Conservation (phyloP, 2,888 invertebrate genomes). For the Coremacera marginata region DNA sequence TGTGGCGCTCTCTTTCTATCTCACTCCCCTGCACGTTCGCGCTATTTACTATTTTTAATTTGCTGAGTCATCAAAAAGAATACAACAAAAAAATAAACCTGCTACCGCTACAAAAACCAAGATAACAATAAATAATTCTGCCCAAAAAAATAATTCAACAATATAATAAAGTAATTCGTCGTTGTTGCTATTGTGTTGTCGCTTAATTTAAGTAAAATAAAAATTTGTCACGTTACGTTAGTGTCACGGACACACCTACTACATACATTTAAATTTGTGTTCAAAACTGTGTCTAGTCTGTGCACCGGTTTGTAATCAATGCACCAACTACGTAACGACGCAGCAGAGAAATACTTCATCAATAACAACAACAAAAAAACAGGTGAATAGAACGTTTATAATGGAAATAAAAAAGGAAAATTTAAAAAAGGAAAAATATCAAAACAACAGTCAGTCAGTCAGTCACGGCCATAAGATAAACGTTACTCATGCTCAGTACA, state of each 20-base stretch:
- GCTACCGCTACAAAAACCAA: slow-evolving; percentile 9
- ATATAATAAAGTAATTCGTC: neutral
- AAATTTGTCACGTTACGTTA: too few species aligned
- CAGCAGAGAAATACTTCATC: too few species aligned
- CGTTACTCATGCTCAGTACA: too few species aligned
- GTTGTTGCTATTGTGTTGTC: neutral
- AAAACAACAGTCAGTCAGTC: too few species aligned
- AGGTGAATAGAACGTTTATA: too few species aligned
- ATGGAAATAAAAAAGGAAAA: too few species aligned
- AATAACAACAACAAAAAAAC: too few species aligned
- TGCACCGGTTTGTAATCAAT: neutral
- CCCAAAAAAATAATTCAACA: neutral
- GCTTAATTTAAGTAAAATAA: neutral
- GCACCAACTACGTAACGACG: neutral
- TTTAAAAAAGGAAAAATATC: too few species aligned
- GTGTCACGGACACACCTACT: neutral
- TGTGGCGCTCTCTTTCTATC: neutral
- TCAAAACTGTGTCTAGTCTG: too few species aligned
- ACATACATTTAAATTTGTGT: too few species aligned
- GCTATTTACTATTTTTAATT: slow-evolving; percentile 70
- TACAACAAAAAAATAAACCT: slow-evolving; percentile 13
- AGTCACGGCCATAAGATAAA: too few species aligned
- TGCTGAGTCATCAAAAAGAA: slow-evolving; percentile 67
- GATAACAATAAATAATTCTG: slow-evolving; percentile 8
- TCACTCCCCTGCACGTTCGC: slow-evolving; percentile 36